These are phyloP conservation scores for Menura novaehollandiae DNA, from an alignment of 2,113 vertebrate species.

Conservation along the genomic window DNA sequence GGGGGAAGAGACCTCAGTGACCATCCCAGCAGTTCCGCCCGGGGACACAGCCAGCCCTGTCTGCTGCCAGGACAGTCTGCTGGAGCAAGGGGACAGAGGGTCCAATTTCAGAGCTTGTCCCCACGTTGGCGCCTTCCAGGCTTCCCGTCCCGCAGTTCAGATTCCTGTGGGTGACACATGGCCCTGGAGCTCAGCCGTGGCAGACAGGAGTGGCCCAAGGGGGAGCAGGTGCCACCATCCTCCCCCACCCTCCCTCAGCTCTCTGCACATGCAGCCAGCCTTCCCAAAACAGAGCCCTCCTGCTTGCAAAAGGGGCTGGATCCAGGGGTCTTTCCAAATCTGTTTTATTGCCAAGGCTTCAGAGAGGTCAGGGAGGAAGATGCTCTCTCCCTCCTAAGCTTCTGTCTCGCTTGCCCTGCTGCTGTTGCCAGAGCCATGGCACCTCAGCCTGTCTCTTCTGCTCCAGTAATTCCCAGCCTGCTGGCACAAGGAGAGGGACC, in stretches of 20 bases:
- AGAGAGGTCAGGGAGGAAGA: neutral
- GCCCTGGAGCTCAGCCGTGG: neutral
- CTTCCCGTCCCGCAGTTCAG: neutral
- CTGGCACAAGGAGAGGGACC: neutral
- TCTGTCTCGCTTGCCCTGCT: neutral
- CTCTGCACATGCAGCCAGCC: neutral
- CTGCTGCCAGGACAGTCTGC: neutral
- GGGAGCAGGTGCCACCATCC: neutral
- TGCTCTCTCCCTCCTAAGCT: neutral
- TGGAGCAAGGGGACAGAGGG: neutral
- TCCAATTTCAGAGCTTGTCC: neutral
- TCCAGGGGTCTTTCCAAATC: neutral
- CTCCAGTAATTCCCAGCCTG: neutral
- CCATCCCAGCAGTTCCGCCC: neutral
- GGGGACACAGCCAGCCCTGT: rapidly evolving
- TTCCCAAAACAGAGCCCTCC: neutral
- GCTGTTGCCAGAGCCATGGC: neutral
- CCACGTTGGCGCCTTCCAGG: neutral
- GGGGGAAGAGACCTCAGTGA: neutral
- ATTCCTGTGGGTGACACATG: slow-evolving; percentile 36
- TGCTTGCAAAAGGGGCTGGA: neutral
- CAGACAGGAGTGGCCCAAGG: neutral
- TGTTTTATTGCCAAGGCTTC: neutral
- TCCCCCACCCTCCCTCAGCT: neutral
- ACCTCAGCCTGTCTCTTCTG: neutral